Evolutionary conservation across 2,888 invertebrate genomes (phyloP).

Genomic region (Crioceris asparagi): DNA sequence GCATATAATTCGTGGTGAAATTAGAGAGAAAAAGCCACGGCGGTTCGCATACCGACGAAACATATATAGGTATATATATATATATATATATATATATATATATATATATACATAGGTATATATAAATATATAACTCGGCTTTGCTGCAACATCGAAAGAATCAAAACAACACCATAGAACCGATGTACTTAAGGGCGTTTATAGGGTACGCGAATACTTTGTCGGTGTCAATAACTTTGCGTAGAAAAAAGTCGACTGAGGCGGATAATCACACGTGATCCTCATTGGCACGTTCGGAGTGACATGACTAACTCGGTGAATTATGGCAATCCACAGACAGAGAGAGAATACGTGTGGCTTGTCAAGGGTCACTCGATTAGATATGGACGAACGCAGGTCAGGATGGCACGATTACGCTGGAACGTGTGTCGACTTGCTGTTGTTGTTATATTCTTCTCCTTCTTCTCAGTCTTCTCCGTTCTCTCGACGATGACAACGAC

Average conservation of each 20-base stretch:
- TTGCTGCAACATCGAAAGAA: too few relatives aligned
- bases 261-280: constrained; percentile 31
- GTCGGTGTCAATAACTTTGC: background rate
- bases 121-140: too few relatives aligned
- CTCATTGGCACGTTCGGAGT: constrained; percentile 35
- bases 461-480: too few relatives aligned
- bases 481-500: too few relatives aligned
- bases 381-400: constrained; percentile 32
- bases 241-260: constrained; percentile 17
- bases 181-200: background rate
- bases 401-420: constrained; percentile 29
- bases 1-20: constrained; percentile 6
- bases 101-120: too few relatives aligned
- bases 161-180: too few relatives aligned
- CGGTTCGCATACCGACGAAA: background rate
- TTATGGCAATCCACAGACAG: constrained; percentile 30
- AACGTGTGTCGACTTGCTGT: too few relatives aligned
- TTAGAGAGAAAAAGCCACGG: constrained; percentile 9
- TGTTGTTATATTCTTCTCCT: too few relatives aligned
- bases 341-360: constrained; percentile 33
- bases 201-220: background rate
- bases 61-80: too few relatives aligned
- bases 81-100: background rate
- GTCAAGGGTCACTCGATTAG: constrained; percentile 36
- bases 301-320: constrained; percentile 33